phyloP scores from a whole-genome alignment of 2,888 invertebrate species.

The Adela reaumurella region DNA sequence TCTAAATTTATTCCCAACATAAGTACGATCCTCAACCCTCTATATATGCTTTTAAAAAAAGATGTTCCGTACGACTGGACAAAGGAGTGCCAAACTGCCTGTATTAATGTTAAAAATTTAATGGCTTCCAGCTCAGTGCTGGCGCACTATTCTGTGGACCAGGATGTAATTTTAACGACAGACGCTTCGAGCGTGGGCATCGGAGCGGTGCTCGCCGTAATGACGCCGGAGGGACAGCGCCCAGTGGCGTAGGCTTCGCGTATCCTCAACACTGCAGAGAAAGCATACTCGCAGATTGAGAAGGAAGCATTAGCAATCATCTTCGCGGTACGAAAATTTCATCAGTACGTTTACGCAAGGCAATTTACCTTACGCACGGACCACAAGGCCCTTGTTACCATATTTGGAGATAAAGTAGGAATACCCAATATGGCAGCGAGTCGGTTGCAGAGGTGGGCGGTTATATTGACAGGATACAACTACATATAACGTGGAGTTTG shows the following conservation, averaged over 20 bases:
- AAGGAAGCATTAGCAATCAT: conserved; percentile 10
- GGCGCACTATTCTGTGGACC: no score
- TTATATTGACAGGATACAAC: conserved; percentile 5
- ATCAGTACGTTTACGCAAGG: conserved; percentile 6
- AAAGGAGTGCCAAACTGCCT: no score
- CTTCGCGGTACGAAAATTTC: conserved; percentile 4
- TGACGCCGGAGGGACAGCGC: conserved; percentile 6
- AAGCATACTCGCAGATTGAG: conserved; percentile 10
- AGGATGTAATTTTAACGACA: no score
- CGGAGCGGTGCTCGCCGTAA: conserved; percentile 2
- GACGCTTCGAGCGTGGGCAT: neutral
- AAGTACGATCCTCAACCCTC: no score
- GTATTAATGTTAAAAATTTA: no score
- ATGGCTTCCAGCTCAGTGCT: no score
- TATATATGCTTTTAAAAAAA: no score
- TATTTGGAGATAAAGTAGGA: conserved; percentile 8
- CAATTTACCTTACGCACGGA: conserved; percentile 4
- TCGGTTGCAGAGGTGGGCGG: conserved; percentile 12
- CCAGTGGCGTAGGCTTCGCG: conserved; percentile 9
- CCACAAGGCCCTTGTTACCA: conserved; percentile 9
- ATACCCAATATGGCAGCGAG: conserved; percentile 10
- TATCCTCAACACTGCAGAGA: conserved; percentile 9
- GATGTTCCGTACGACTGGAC: no score
- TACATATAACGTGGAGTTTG: no score
- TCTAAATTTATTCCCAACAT: no score